phyloP scores from a whole-genome alignment of 1,140 invertebrate species.

The Hyposmocoma kahamanoa region DNA sequence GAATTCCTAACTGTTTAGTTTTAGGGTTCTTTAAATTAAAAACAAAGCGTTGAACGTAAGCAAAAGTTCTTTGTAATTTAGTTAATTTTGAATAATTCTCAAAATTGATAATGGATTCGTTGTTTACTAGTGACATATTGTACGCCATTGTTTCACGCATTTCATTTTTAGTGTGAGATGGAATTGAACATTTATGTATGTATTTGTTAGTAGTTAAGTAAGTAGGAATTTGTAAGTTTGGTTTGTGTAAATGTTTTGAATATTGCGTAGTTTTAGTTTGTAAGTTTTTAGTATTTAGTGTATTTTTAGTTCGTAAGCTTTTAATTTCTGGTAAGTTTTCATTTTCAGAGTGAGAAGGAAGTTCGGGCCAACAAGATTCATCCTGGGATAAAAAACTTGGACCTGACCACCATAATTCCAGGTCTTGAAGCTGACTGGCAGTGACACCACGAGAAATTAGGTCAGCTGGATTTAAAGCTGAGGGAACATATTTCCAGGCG shows the following conservation, averaged over 20 bases:
- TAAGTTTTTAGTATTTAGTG: too few relatives aligned
- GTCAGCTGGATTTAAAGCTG: conserved; percentile 39
- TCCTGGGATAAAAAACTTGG: neutral
- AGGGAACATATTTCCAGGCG: conserved; percentile 34
- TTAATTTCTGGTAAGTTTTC: conserved; percentile 1
- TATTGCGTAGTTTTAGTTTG: neutral
- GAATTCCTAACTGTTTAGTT: neutral
- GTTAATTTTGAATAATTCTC: neutral
- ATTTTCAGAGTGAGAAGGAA: neutral
- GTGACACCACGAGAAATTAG: conserved; percentile 25
- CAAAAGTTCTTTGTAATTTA: neutral
- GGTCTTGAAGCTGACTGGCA: neutral
- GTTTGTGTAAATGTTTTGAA: too few relatives aligned
- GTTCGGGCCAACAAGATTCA: neutral
- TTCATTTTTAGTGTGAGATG: neutral
- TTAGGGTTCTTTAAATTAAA: neutral
- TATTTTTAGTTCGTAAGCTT: neutral
- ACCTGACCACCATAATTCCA: neutral
- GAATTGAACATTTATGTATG: neutral
- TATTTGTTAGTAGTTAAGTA: neutral
- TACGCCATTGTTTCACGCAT: neutral
- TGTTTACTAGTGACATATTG: neutral
- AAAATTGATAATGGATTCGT: neutral
- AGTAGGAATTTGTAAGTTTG: neutral
- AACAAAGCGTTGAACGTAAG: neutral